These are phyloP conservation scores for Aphis gossypii DNA, from an alignment of 1,140 invertebrate species.

Conservation along the genomic window DNA sequence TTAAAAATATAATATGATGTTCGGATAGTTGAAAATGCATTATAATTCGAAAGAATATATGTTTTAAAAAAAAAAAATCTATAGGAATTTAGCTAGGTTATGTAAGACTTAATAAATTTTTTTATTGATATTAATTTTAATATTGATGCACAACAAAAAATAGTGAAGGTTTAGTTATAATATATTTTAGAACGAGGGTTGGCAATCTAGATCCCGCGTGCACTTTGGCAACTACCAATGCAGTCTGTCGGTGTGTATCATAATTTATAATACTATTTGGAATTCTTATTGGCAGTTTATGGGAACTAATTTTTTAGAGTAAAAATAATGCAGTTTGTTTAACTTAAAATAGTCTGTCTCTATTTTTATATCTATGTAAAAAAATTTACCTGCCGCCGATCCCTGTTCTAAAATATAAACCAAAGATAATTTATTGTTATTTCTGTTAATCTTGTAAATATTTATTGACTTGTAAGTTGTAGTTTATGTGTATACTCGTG, in stretches of 20 bases:
- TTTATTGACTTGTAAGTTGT: not conserved
- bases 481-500: conserved; percentile 9
- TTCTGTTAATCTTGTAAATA: not conserved
- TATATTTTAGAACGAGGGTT: conserved; percentile 23
- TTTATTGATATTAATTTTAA: not conserved
- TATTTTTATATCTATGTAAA: not conserved
- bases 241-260: not conserved
- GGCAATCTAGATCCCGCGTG: not conserved
- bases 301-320: not conserved
- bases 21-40: not conserved
- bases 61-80: not conserved
- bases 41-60: not conserved
- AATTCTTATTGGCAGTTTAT: not conserved
- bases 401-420: conserved; percentile 22
- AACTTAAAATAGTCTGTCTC: not conserved
- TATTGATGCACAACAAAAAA: not conserved
- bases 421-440: conserved; percentile 50
- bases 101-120: conserved; percentile 53
- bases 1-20: conserved; percentile 10
- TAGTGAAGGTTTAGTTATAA: not conserved
- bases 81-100: not conserved
- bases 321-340: not conserved
- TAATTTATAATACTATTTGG: not conserved
- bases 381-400: not conserved
- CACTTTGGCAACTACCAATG: not conserved